Percentiles rank a stretch among this genome's conserved stretches.
Conservation (phyloP, 1,140 invertebrate species). For the Sycophila sp. region DNA sequence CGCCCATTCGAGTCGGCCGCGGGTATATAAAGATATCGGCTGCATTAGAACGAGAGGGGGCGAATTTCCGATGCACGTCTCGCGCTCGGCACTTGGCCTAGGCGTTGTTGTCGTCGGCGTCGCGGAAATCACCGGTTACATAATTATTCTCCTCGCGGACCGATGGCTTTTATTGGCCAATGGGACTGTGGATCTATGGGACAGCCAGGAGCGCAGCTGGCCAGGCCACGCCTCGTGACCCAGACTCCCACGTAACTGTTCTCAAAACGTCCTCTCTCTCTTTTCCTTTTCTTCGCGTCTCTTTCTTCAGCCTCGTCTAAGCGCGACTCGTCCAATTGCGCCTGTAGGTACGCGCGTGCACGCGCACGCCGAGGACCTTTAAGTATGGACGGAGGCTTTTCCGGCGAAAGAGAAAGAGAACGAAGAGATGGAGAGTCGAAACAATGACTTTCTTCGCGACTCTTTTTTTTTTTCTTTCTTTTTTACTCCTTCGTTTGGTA, state of each 20-base stretch:
- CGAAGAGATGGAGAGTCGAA: too few species aligned
- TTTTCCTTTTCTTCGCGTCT: too few species aligned
- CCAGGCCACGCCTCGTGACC: constrained; percentile 66
- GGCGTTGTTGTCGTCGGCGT: background rate
- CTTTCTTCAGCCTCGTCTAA: background rate
- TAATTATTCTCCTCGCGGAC: constrained; percentile 59
- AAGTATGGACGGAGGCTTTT: background rate
- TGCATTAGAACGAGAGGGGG: background rate
- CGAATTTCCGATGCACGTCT: constrained; percentile 10
- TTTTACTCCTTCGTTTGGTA: too few species aligned
- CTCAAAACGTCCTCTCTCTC: constrained; percentile 50
- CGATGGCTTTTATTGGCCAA: constrained; percentile 64
- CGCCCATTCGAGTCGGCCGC: background rate
- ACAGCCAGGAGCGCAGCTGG: constrained; percentile 58
- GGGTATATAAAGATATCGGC: background rate
- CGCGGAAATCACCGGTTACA: constrained; percentile 48
- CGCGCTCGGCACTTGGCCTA: background rate
- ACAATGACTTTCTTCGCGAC: too few species aligned
- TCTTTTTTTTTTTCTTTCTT: too few species aligned
- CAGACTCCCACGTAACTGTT: constrained; percentile 67
- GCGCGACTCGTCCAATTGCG: too few species aligned
- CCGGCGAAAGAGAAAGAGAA: background rate
- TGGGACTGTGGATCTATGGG: constrained; percentile 65
- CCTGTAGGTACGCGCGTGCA: too few species aligned
- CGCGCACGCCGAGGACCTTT: background rate